Percentiles rank a stretch among this genome's conserved stretches.
Conservation (phyloP, 2,888 invertebrate genomes). For the Rhaphigaster nebulosa region DNA sequence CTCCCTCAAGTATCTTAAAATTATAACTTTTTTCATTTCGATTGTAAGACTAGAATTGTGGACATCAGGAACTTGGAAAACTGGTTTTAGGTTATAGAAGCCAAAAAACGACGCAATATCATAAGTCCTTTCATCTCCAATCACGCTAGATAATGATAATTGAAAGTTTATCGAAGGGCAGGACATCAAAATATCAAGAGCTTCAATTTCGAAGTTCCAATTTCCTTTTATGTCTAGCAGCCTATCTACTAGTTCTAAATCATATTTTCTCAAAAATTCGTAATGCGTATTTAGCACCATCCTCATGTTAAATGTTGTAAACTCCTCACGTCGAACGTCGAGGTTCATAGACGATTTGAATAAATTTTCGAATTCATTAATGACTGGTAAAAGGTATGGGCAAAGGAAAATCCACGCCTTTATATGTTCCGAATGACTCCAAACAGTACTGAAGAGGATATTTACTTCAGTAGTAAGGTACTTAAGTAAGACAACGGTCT, state of each 20-base stretch:
- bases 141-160: not conserved
- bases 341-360: not conserved
- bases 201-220: conserved; percentile 51
- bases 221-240: not conserved
- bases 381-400: conserved; percentile 48
- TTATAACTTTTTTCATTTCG: conserved; percentile 2
- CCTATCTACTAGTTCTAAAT: conserved; percentile 13
- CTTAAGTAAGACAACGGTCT: conserved; percentile 19
- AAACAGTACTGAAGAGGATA: conserved; percentile 30
- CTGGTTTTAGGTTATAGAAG: conserved; percentile 55
- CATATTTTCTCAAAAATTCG: conserved; percentile 50
- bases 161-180: conserved; percentile 56
- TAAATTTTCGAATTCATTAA: conserved; percentile 47
- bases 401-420: conserved; percentile 32
- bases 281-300: conserved; percentile 36
- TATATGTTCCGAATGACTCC: conserved; percentile 16
- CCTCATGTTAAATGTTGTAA: conserved; percentile 46
- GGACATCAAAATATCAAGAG: conserved; percentile 47
- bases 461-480: conserved; percentile 51
- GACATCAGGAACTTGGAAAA: conserved; percentile 55
- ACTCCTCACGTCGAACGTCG: conserved; percentile 6
- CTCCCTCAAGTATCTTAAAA: conserved; percentile 51
- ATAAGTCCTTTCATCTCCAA: conserved; percentile 29
- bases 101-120: conserved; percentile 43
- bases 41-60: conserved; percentile 47